Conservation (phyloP, 2,888 invertebrate species). For the Phlogophora meticulosa region DNA sequence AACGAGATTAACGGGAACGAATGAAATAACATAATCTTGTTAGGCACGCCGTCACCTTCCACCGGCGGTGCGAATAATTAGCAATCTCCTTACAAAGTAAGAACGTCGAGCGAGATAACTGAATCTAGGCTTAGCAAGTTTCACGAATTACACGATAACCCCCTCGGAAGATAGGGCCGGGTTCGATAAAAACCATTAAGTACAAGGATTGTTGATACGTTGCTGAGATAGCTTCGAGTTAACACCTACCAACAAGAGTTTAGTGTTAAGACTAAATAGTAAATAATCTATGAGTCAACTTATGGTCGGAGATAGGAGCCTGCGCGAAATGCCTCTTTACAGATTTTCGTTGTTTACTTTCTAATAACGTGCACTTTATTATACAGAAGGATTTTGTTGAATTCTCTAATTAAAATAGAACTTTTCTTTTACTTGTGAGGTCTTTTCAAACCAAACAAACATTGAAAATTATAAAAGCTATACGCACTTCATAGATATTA, state of each 20-base stretch:
- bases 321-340: conserved; percentile 24
- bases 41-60: conserved; percentile 74
- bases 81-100: conserved; percentile 76
- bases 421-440: background rate
- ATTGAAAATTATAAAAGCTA: conserved; percentile 28
- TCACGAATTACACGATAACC: conserved; percentile 74
- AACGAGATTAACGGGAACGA: conserved; percentile 65
- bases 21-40: conserved; percentile 75
- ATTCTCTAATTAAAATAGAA: too few relatives aligned
- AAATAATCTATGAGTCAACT: conserved; percentile 56
- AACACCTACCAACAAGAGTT: conserved; percentile 51
- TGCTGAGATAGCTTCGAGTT: conserved; percentile 44
- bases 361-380: conserved; percentile 1
- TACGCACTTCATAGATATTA: conserved; percentile 68
- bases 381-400: background rate
- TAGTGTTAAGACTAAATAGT: conserved; percentile 42
- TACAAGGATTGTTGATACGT: conserved; percentile 59
- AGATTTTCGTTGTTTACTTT: conserved; percentile 25
- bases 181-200: conserved; percentile 67
- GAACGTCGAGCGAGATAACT: conserved; percentile 77
- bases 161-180: conserved; percentile 51
- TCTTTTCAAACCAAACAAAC: background rate
- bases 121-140: conserved; percentile 84
- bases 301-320: conserved; percentile 39
- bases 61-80: conserved; percentile 84